Evolutionary conservation across 2,797 vertebrate genomes (phyloP), one percentile per base, ranked within the genome.

Genomic region (Danio albolineatus): DNA sequence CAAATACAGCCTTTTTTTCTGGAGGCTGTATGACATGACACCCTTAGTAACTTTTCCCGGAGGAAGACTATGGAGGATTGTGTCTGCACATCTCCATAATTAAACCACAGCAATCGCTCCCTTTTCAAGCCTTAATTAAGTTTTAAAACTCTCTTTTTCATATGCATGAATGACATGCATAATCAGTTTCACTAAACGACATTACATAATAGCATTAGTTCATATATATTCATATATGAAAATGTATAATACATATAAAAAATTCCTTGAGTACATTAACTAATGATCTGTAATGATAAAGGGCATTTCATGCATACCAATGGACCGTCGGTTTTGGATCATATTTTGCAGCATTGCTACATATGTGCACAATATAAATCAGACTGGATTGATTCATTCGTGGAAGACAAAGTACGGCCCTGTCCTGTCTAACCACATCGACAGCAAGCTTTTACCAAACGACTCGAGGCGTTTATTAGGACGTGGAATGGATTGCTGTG

Each of bases 361-460:
- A 28, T 28, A 71, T 79, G 57, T 53, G 19, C 62, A 8, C 43
- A 69, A 7, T 36, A 51, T 70, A 64, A 79, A 79, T 79, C 38
- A 62, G 59, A 1, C 19, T 14, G 59, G 67, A 79, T 64, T 53
- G 57, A 72, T 72, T 71, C 59, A 9, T 6, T 62, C 57, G 43
- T 43, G 21, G 21, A 73, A 54, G 59, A 73, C 59, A 2, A 54
- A 79, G 59, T 73, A 19, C 2, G 36, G 38, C 60, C 57, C 57
- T 65, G 66, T 79, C 49, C 19, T 19, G 38, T 79, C 77, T 61
- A 54, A 61, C 46, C 6, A 8, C 85, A 91, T 90, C 89, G 90
- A 89, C 86, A 84, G 80, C 85, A 87, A 82, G 84, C 82, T 72
- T 73, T 85, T 88, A 88, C 88, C 86, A 86, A 91, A 90, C 78